Percentiles rank a stretch among this genome's conserved stretches.
Evolutionary conservation across 2,797 vertebrate genomes (phyloP).

Genomic region (Spea hammondii): DNA sequence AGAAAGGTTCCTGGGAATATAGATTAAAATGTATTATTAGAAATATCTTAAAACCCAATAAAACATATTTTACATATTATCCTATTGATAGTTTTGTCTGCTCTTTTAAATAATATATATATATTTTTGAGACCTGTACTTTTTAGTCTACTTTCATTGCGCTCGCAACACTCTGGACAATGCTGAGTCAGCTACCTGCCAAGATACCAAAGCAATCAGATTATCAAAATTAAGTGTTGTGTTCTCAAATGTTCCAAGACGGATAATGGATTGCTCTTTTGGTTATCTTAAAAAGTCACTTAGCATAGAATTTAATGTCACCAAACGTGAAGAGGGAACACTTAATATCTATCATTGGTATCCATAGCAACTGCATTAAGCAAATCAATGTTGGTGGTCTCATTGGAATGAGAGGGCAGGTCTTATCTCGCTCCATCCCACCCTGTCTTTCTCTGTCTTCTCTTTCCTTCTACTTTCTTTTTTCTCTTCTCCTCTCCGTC

Average conservation of each 20-base stretch:
- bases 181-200: background rate
- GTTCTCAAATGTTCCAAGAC: background rate
- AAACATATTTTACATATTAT: too few species aligned
- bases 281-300: background rate
- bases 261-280: slow-evolving; percentile 3
- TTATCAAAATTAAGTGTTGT: slow-evolving; percentile 1
- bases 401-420: slow-evolving; percentile 68
- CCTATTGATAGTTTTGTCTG: too few species aligned
- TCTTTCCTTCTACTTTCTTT: slow-evolving; percentile 37
- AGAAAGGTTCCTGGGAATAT: too few species aligned
- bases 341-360: slow-evolving; percentile 66
- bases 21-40: too few species aligned
- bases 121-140: too few species aligned
- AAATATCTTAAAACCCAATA: too few species aligned
- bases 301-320: slow-evolving; percentile 32
- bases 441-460: slow-evolving; percentile 52
- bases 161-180: background rate
- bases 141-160: too few species aligned
- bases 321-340: slow-evolving; percentile 54
- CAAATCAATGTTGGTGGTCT: slow-evolving; percentile 81
- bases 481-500: slow-evolving; percentile 56
- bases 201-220: background rate
- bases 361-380: slow-evolving; percentile 69
- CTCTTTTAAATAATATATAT: too few species aligned
- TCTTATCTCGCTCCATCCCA: slow-evolving; percentile 55